Base-by-base conservation (phyloP, 1,140 invertebrate genomes). In the Fopius arisanus region DNA sequence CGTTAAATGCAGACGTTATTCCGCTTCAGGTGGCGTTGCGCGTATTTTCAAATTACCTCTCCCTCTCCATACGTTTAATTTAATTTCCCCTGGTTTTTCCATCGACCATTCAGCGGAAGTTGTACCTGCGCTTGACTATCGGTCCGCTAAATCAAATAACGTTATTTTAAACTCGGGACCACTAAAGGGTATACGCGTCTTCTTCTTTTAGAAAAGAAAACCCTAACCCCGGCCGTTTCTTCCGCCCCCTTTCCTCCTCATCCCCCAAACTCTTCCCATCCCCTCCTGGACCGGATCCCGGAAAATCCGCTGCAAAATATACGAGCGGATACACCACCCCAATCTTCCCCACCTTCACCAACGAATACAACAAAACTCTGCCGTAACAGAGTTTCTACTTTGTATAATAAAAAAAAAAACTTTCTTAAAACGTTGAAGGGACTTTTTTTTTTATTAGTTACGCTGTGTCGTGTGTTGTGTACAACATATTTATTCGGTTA, bases 221-320 rank as follows among this genome's bases (percentile, higher is more conserved):
- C 31, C 54, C 31, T 62, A 59, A n/a, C 23, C 23, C 54, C 54
- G 23, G 9, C 23, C 54, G 6, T 19, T 21, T 2, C 43, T 51
- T 21, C 19, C 43, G n/a, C 43, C 3, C 43, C 19, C 14, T 51
- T 40, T 40, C n/a, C n/a, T n/a, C n/a, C n/a, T n/a, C n/a, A n/a
- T n/a, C n/a, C n/a, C n/a, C n/a, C n/a, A n/a, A n/a, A n/a, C n/a
- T n/a, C n/a, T n/a, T n/a, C n/a, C n/a, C n/a, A n/a, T n/a, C n/a
- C n/a, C n/a, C 33, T 37, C 33, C 12, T 12, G 43, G 6, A 51
- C 43, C 54, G 54, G 54, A 59, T 62, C 28, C 51, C 21, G 69
- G 62, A 71, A 71, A 41, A 71, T 71, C 69, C 69, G 54, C 54
- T 62, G 62, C 51, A 71, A 71, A 71, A 71, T 71, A 62, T 62